These are phyloP conservation scores for Neuroterus valhalla DNA, from an alignment of 1,140 invertebrate genomes.

Conservation along the genomic window DNA sequence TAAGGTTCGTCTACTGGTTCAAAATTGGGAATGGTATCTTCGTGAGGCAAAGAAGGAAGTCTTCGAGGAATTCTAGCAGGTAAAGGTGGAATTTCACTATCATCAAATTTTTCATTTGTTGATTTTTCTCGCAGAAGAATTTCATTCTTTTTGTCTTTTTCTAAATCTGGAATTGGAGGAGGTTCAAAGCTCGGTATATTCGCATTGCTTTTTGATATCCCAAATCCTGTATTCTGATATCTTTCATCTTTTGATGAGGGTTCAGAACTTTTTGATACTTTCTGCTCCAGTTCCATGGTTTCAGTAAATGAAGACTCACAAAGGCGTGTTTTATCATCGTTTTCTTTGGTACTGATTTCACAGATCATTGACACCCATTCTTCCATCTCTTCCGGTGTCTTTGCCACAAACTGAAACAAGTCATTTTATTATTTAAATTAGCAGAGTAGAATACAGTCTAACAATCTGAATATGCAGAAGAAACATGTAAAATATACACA, in stretches of 20 bases:
- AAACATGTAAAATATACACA: too few species aligned
- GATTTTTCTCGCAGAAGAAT: background rate
- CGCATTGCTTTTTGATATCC: constrained; percentile 26
- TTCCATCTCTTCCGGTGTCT: constrained; percentile 62
- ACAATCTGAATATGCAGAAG: background rate
- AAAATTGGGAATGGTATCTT: constrained; percentile 34
- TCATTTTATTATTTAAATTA: constrained; percentile 3
- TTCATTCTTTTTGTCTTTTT: background rate
- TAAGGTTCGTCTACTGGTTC: constrained; percentile 50
- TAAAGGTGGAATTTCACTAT: constrained; percentile 51
- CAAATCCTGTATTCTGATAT: constrained; percentile 43
- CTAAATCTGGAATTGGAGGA: background rate
- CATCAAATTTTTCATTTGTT: background rate
- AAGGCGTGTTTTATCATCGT: constrained; percentile 35
- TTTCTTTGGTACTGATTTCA: constrained; percentile 40
- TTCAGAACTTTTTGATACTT: constrained; percentile 22
- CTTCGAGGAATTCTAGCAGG: constrained; percentile 59
- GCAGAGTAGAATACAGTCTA: background rate
- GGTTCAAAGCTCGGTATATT: background rate
- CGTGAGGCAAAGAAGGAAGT: constrained; percentile 62
- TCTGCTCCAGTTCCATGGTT: constrained; percentile 14
- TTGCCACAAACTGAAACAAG: constrained; percentile 61
- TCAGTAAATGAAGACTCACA: constrained; percentile 1
- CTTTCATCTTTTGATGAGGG: constrained; percentile 34
- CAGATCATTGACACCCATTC: constrained; percentile 64